phyloP scores from a whole-genome alignment of 2,113 vertebrate genomes.

The Petroica traversi region DNA sequence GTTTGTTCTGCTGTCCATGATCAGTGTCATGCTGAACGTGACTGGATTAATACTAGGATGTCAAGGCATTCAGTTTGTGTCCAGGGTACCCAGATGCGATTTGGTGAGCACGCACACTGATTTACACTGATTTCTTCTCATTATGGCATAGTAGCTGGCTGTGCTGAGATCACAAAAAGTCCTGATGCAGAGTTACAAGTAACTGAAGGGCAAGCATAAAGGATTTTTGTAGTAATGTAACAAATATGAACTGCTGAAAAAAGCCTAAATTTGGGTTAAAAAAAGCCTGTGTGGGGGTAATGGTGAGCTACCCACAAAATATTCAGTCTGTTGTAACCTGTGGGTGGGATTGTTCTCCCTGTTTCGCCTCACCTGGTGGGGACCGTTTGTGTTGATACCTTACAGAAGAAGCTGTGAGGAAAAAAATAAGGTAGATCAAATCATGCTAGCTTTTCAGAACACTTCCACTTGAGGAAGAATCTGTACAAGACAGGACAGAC shows the following conservation, averaged over 20 bases:
- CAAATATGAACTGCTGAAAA: background rate
- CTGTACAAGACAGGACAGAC: background rate
- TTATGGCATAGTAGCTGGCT: background rate
- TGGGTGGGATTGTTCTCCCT: background rate
- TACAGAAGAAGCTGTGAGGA: background rate
- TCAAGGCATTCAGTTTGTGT: constrained; percentile 84
- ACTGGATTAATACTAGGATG: constrained; percentile 84
- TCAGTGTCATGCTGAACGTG: constrained; percentile 84
- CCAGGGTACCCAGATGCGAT: constrained; percentile 80
- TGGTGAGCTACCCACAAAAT: background rate
- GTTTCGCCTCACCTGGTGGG: background rate
- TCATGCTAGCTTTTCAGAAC: background rate
- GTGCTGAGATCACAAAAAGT: background rate
- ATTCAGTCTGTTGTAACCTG: background rate
- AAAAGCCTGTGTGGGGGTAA: background rate
- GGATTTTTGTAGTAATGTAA: background rate
- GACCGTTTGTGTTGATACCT: background rate
- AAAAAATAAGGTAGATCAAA: background rate
- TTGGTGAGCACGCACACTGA: constrained; percentile 73
- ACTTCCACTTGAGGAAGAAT: background rate
- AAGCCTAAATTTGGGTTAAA: background rate
- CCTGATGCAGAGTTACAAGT: background rate
- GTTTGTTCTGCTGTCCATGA: constrained; percentile 82
- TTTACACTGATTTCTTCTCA: accelerated
- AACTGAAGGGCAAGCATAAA: background rate